Conservation (phyloP, 1,140 invertebrate genomes). For the Drosophila yakuba region DNA sequence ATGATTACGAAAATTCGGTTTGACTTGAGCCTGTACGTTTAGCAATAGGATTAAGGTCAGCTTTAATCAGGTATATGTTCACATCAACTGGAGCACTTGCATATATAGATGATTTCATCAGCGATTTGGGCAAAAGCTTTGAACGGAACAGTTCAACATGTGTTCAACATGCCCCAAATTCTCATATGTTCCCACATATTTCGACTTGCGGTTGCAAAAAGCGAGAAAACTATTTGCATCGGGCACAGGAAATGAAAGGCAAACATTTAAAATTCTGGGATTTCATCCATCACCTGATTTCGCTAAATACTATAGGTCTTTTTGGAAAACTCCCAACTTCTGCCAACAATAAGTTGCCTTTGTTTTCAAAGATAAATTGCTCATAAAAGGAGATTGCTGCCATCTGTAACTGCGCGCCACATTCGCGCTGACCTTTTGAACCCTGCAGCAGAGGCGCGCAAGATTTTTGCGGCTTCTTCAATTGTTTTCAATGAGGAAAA, state of each 20-base stretch:
- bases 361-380: constrained; percentile 36
- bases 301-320: background rate
- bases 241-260: background rate
- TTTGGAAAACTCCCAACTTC: background rate
- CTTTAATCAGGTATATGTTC: constrained; percentile 49
- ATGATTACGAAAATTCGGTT: constrained; percentile 49
- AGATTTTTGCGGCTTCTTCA: constrained; percentile 40
- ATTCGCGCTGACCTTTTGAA: constrained; percentile 53
- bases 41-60: constrained; percentile 58
- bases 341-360: constrained; percentile 46
- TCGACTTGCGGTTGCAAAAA: constrained; percentile 6
- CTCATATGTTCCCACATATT: background rate
- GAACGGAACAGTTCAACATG: constrained; percentile 38
- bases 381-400: constrained; percentile 5
- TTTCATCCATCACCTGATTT: background rate
- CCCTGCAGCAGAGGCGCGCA: constrained; percentile 7
- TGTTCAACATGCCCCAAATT: constrained; percentile 59
- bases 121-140: constrained; percentile 28
- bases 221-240: background rate
- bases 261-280: background rate
- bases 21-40: constrained; percentile 11
- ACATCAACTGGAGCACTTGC: background rate
- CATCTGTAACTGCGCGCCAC: constrained; percentile 1
- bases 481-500: constrained; percentile 38
- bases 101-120: constrained; percentile 43